Percentiles rank a stretch among this genome's conserved stretches.
Conservation (phyloP, 1,140 invertebrate species). For the Hypsibius dujardini region DNA sequence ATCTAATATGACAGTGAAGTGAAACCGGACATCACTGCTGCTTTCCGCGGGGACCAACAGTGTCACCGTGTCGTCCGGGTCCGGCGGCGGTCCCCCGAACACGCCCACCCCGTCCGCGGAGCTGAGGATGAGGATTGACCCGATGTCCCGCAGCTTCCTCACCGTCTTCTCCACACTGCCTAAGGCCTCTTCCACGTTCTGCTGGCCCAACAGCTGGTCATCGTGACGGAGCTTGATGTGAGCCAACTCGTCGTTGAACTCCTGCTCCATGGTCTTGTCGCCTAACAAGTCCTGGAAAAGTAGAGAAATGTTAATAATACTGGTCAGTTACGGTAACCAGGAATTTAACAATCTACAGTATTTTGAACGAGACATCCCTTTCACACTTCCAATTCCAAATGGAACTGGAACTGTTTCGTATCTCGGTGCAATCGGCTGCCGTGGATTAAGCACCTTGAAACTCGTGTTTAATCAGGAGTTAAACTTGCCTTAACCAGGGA, state of each 20-base stretch:
- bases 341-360: too few species aligned
- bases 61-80: not conserved
- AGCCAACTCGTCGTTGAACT: conserved; percentile 2
- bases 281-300: not conserved
- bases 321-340: too few species aligned
- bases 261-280: not conserved
- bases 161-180: not conserved
- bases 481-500: too few species aligned
- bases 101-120: not conserved
- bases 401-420: too few species aligned
- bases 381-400: too few species aligned
- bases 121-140: not conserved
- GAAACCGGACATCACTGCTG: not conserved
- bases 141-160: not conserved
- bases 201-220: not conserved
- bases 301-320: too few species aligned
- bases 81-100: not conserved
- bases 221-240: not conserved
- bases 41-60: not conserved
- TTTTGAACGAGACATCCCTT: too few species aligned
- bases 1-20: not conserved
- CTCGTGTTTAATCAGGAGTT: too few species aligned
- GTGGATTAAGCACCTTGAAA: too few species aligned
- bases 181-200: not conserved
- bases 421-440: too few species aligned